Evolutionary conservation across 2,888 invertebrate species (phyloP).

Genomic region (Epistrophe eligans): DNA sequence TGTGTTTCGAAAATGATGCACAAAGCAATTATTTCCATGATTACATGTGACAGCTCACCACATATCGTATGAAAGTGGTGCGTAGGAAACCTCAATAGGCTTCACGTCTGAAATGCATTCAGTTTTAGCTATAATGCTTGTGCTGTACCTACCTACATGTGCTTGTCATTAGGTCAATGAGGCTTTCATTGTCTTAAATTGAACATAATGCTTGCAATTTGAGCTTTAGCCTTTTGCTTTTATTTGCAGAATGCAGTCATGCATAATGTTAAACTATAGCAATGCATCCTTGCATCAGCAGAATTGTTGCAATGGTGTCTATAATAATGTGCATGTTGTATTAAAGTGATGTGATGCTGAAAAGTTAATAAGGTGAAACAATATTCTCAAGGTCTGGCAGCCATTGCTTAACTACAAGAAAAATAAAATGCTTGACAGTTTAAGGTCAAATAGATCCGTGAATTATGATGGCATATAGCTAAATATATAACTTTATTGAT

Average conservation of each 20-base stretch:
- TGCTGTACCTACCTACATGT: not conserved
- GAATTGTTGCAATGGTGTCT: not conserved
- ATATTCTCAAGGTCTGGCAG: not conserved
- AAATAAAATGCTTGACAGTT: not conserved
- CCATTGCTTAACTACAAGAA: not conserved
- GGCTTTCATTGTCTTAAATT: slow-evolving; percentile 31
- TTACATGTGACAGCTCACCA: slow-evolving; percentile 34
- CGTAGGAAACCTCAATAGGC: slow-evolving; percentile 6
- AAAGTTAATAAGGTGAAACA: slow-evolving; percentile 27
- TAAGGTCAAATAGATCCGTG: too few relatives aligned
- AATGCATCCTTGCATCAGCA: not conserved
- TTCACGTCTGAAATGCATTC: slow-evolving; percentile 43
- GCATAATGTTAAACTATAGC: slow-evolving; percentile 10
- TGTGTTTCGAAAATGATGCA: slow-evolving; percentile 59
- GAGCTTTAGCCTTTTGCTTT: slow-evolving; percentile 19
- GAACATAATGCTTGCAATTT: not conserved
- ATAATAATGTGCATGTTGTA: slow-evolving; percentile 5
- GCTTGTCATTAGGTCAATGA: slow-evolving; percentile 54
- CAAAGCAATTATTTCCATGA: slow-evolving; percentile 57
- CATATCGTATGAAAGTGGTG: slow-evolving; percentile 14
- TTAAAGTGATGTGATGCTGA: slow-evolving; percentile 33
- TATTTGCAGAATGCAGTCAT: not conserved
- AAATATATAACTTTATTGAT: too few relatives aligned
- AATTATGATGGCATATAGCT: too few relatives aligned
- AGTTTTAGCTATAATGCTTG: slow-evolving; percentile 26